phyloP scores from a whole-genome alignment of 2,888 invertebrate species.

The Baronia brevicornis region DNA sequence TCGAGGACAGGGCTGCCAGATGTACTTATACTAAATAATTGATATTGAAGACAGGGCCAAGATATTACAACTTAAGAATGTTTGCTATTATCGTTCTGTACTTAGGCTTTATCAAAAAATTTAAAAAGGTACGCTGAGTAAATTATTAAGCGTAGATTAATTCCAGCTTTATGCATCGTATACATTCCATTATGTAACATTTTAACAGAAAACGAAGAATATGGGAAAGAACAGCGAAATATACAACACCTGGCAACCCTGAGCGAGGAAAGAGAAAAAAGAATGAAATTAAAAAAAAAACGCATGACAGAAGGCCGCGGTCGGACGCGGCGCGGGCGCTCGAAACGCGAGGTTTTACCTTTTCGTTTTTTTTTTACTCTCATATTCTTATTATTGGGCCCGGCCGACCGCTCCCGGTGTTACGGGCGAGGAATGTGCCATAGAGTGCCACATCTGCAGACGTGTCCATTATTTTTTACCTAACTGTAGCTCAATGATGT shows the following conservation, averaged over 20 bases:
- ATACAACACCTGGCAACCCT: slow-evolving; percentile 29
- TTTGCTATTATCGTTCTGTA: no score
- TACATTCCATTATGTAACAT: no score
- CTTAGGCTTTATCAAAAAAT: no score
- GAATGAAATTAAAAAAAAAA: slow-evolving; percentile 25
- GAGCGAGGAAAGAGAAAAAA: slow-evolving; percentile 26
- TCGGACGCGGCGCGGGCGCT: slow-evolving; percentile 46
- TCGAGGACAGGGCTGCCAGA: slow-evolving; percentile 35
- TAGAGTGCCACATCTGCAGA: slow-evolving; percentile 46
- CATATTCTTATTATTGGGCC: slow-evolving; percentile 71
- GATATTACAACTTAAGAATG: no score
- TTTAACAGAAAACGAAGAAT: no score
- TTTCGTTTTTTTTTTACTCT: slow-evolving; percentile 69
- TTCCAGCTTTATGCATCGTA: no score
- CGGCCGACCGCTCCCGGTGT: slow-evolving; percentile 69
- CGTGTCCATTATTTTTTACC: slow-evolving; percentile 33
- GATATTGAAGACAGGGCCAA: slow-evolving; percentile 27
- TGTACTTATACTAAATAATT: slow-evolving; percentile 34
- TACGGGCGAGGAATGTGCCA: slow-evolving; percentile 70
- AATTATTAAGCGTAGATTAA: no score
- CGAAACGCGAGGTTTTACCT: slow-evolving; percentile 55
- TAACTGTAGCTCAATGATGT: not conserved
- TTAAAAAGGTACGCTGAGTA: no score
- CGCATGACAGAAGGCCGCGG: slow-evolving; percentile 39
- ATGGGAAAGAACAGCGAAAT: slow-evolving; percentile 40